Evolutionary conservation across 2,888 invertebrate genomes (phyloP), one percentile per base, ranked within the genome.

Genomic region (Neelides folsomi): DNA sequence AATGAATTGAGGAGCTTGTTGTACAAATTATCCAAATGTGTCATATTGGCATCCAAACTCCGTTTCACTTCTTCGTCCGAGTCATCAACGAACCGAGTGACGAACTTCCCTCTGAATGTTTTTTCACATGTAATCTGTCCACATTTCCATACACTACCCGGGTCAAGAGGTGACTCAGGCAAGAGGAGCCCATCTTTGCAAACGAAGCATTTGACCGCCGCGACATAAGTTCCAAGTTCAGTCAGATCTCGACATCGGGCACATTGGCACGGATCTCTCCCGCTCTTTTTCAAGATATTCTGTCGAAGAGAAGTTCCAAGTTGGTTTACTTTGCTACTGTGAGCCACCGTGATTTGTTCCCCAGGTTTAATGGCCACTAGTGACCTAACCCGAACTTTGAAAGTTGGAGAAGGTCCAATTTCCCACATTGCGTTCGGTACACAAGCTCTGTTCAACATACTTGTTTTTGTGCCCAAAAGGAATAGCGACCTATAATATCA

Each of bases 271-370:
- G 38, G 27, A 41, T 59, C 59, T 47, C 59, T 59, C 27, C 57
- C 61, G 15, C 57, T 53, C 36, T 61, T 59, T 48, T 61, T 59
- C 2, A 53, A 56, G 12, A 56, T 52, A 34, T 59, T 52, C n/a
- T 56, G 45, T 10, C 61, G 45, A n/a, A 57, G 57, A 9, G 59
- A 49, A 16, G 61, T 61, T n/a, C 61, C 61, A 39, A 39, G 55
- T 47, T 55, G 41, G 19, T 54, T 60, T 36, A 57, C 58, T 16
- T 52, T 52, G 15, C 42, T 40, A 40, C 57, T 57, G 45, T 60
- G 58, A 3, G 58, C 48, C 45, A 60, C 57, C 0, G 51, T 54
- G n/a, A 60, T 56, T 40, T 51, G 51, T 34, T 56, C 55, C 3
- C 60, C 60, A 27, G 51, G 47, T 45, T 51, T 52, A n/a, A 60